A percentile compares a stretch with the other conserved stretches of the same genome.
These are phyloP conservation scores for human (Homo sapiens) DNA, from an alignment of 2,113 vertebrate species.

Conservation along the genomic window DNA sequence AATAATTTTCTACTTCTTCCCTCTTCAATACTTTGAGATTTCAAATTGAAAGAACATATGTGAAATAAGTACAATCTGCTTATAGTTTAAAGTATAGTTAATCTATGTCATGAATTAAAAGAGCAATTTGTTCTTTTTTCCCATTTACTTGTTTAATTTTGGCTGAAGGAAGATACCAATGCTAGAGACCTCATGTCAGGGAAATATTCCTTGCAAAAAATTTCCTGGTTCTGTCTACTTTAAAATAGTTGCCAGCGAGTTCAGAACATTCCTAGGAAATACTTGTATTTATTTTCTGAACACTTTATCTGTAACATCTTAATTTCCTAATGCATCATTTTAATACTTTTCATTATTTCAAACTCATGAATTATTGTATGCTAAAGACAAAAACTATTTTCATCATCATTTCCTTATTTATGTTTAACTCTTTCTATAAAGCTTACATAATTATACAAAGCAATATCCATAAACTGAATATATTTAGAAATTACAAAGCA, in stretches of 20 bases:
- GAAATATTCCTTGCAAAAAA: neutral
- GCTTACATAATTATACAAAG: neutral
- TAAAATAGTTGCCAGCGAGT: neutral
- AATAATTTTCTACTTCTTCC: neutral
- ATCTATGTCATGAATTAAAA: neutral
- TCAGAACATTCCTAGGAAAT: conserved; percentile 46
- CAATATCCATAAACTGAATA: neutral
- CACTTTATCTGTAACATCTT: conserved; percentile 45
- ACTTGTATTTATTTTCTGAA: neutral
- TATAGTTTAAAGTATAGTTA: neutral
- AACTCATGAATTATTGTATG: neutral
- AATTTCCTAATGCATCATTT: neutral
- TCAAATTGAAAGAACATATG: neutral
- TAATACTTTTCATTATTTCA: neutral
- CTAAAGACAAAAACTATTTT: neutral
- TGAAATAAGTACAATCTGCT: neutral
- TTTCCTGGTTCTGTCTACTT: neutral
- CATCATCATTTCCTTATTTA: neutral
- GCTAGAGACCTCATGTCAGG: neutral
- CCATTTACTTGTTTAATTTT: neutral
- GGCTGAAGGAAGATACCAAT: neutral
- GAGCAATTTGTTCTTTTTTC: neutral
- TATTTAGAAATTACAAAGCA: neutral
- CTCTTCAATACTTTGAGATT: neutral
- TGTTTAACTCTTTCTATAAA: neutral